A percentile compares a stretch with the other conserved stretches of the same genome.
Conservation (phyloP, 2,797 vertebrate genomes). For the Discoglossus pictus region DNA sequence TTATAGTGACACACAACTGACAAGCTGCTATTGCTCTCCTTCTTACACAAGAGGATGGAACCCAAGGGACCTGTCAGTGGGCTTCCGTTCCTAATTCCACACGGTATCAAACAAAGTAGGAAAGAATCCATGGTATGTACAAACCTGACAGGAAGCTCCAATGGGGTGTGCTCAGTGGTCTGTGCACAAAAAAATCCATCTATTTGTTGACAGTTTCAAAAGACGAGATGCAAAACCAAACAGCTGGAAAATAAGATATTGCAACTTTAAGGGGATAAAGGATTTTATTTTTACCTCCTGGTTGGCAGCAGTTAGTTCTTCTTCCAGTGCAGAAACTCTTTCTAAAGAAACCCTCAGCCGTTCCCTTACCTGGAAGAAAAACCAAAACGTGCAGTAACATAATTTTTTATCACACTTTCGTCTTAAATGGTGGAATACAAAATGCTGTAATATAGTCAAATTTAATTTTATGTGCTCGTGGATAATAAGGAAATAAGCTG, state of each 20-base stretch:
- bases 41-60: neutral
- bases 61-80: slow-evolving; percentile 12
- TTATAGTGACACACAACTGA: no score
- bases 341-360: slow-evolving; percentile 96
- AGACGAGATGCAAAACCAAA: slow-evolving; percentile 57
- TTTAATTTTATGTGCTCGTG: no score
- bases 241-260: slow-evolving; percentile 54
- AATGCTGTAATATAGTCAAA: slow-evolving; percentile 22
- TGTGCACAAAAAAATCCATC: slow-evolving; percentile 47
- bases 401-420: slow-evolving; percentile 58
- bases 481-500: no score
- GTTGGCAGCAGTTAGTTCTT: slow-evolving; percentile 96
- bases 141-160: slow-evolving; percentile 44
- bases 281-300: slow-evolving; percentile 86
- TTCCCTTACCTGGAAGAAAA: slow-evolving; percentile 89
- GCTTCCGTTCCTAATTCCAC: slow-evolving; percentile 42
- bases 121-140: slow-evolving; percentile 37
- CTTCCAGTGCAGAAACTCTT: slow-evolving; percentile 96
- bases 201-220: slow-evolving; percentile 54
- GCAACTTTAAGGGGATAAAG: slow-evolving; percentile 65
- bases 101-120: slow-evolving; percentile 45
- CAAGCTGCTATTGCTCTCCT: neutral
- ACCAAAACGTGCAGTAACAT: slow-evolving; percentile 70
- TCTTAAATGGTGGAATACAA: slow-evolving; percentile 57
- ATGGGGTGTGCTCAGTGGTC: slow-evolving; percentile 37